Evolutionary conservation across 2,113 vertebrate species (phyloP).

Genomic region (Dinomys branickii): DNA sequence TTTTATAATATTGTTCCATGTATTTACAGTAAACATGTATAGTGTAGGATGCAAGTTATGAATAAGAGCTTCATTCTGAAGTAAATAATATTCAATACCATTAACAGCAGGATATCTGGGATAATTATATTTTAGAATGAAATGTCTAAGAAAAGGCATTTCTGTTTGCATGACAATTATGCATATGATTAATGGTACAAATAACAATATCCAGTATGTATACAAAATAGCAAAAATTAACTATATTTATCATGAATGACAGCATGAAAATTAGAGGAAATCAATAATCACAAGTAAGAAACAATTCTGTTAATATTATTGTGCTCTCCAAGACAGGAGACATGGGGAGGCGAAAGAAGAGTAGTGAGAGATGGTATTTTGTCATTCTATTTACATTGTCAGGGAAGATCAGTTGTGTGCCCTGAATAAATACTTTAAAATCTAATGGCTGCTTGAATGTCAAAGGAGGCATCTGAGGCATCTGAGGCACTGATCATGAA

Average conservation of each 20-base stretch:
- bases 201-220: slow-evolving; percentile 86
- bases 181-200: slow-evolving; percentile 86
- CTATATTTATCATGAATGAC: slow-evolving; percentile 85
- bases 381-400: not conserved
- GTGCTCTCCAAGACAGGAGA: slow-evolving; percentile 40
- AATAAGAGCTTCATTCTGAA: slow-evolving; percentile 88
- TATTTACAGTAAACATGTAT: slow-evolving; percentile 83
- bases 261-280: slow-evolving; percentile 77
- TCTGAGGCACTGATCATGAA: not conserved
- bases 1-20: slow-evolving; percentile 72
- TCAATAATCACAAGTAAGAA: slow-evolving; percentile 79
- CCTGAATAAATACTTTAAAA: not conserved
- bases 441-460: not conserved
- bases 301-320: slow-evolving; percentile 63
- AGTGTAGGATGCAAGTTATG: slow-evolving; percentile 80
- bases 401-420: not conserved
- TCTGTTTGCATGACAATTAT: slow-evolving; percentile 85
- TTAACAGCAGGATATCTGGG: slow-evolving; percentile 85
- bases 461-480: not conserved
- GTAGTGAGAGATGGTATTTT: not conserved
- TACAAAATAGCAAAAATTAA: slow-evolving; percentile 87
- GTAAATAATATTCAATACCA: slow-evolving; percentile 87
- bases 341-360: not conserved
- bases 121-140: slow-evolving; percentile 89
- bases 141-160: slow-evolving; percentile 85